Evolutionary conservation across 2,113 vertebrate genomes (phyloP).

Genomic region (Cebus imitator): DNA sequence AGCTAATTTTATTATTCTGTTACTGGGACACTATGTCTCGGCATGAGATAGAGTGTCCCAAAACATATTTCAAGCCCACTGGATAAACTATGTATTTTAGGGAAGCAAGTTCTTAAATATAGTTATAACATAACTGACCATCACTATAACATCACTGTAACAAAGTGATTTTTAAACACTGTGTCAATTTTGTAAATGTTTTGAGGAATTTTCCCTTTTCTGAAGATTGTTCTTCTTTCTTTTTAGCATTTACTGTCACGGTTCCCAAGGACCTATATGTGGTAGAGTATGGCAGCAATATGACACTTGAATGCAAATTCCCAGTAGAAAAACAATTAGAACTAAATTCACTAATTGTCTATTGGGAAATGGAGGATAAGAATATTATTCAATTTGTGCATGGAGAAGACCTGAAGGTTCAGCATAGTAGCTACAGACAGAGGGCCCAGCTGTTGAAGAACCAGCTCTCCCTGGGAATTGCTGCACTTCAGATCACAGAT

Average conservation of each 20-base stretch:
- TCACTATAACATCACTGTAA: not conserved
- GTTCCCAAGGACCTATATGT: constrained; percentile 77
- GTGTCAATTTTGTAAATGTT: not conserved
- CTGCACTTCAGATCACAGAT: constrained; percentile 85
- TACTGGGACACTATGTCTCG: too few relatives aligned
- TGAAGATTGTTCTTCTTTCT: constrained; percentile 59
- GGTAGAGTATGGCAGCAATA: constrained; percentile 83
- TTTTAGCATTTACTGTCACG: constrained; percentile 89
- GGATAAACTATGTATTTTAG: constrained; percentile 8
- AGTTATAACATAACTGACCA: not conserved
- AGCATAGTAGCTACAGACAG: constrained; percentile 79
- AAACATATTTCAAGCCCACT: constrained; percentile 4
- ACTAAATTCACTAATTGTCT: constrained; percentile 81
- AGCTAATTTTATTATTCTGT: constrained; percentile 26
- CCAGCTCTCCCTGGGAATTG: constrained; percentile 84
- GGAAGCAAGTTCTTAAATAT: not conserved
- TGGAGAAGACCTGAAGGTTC: constrained; percentile 73
- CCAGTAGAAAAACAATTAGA: constrained; percentile 73
- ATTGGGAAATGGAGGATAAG: constrained; percentile 86
- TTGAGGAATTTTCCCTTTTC: constrained; percentile 14
- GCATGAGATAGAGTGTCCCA: not conserved
- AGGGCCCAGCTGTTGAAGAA: constrained; percentile 85
- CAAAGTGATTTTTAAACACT: not conserved
- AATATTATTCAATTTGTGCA: constrained; percentile 83
- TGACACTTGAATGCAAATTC: constrained; percentile 92